Percentiles rank a stretch among this genome's conserved stretches.
Conservation (phyloP, 2,113 vertebrate genomes). For the Perca fluviatilis region DNA sequence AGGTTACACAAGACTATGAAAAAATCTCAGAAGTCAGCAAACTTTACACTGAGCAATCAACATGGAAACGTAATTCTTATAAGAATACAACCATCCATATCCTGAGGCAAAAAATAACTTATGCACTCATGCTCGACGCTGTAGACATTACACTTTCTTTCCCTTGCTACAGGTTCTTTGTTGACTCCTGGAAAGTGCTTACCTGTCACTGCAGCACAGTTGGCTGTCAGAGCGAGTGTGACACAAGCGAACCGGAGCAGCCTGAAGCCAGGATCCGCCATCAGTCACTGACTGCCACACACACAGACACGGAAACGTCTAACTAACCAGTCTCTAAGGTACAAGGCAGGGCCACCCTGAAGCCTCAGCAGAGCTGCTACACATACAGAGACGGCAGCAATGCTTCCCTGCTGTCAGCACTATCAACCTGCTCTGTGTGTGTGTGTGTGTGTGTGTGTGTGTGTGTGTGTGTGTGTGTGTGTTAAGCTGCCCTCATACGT, state of each 20-base stretch:
- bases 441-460: conserved; percentile 19
- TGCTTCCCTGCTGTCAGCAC: conserved; percentile 80
- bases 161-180: conserved; percentile 66
- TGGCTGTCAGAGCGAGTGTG: conserved; percentile 74
- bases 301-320: conserved; percentile 67
- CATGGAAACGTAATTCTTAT: conserved; percentile 64
- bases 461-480: conserved; percentile 12
- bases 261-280: conserved; percentile 77
- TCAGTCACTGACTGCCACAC: conserved; percentile 72
- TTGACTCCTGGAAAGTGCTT: conserved; percentile 78
- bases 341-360: conserved; percentile 69
- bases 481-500: conserved; percentile 79
- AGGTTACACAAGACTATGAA: conserved; percentile 50
- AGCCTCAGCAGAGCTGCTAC: conserved; percentile 59
- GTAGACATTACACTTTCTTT: conserved; percentile 56
- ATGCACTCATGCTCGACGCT: conserved; percentile 42
- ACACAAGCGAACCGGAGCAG: conserved; percentile 71
- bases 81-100: conserved; percentile 69
- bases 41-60: conserved; percentile 73
- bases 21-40: conserved; percentile 71
- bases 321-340: conserved; percentile 81
- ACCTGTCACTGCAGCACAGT: conserved; percentile 77
- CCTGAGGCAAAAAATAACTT: conserved; percentile 73
- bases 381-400: conserved; percentile 54
- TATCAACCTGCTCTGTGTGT: conserved; percentile 57